Percentiles rank a stretch among this genome's conserved stretches.
phyloP scores from a whole-genome alignment of 1,140 invertebrate genomes.

The Araneus ventricosus region DNA sequence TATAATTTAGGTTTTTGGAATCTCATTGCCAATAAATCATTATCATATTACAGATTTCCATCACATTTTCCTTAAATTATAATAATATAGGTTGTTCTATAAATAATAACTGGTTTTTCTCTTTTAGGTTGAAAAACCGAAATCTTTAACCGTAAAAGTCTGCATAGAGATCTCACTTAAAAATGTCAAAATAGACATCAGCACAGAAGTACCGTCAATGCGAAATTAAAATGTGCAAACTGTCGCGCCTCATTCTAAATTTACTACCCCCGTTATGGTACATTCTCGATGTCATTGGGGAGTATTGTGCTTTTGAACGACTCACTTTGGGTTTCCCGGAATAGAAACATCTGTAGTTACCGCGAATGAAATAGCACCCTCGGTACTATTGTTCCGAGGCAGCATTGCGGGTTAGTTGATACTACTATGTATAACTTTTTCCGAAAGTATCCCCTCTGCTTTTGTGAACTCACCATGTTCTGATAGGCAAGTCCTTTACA shows the following conservation, averaged over 20 bases:
- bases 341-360: constrained; percentile 69
- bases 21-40: no score
- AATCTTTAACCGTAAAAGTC: no score
- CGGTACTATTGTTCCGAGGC: constrained; percentile 16
- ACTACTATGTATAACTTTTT: constrained; percentile 61
- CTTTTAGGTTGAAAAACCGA: no score
- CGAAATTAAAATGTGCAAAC: neutral
- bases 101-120: no score
- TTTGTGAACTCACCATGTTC: constrained; percentile 12
- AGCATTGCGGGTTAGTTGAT: constrained; percentile 55
- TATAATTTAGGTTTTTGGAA: no score
- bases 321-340: constrained; percentile 56
- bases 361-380: constrained; percentile 35
- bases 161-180: neutral
- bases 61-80: no score
- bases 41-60: no score
- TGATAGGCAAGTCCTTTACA: constrained; percentile 45
- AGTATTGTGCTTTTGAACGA: constrained; percentile 19
- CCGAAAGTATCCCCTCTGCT: neutral
- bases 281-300: constrained; percentile 15
- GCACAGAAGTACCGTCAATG: neutral
- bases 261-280: neutral
- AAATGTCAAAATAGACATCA: neutral
- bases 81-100: no score
- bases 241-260: constrained; percentile 7